phyloP scores from a whole-genome alignment of 64 coral and sea anemone genomes.

The Trachythela sp. region DNA sequence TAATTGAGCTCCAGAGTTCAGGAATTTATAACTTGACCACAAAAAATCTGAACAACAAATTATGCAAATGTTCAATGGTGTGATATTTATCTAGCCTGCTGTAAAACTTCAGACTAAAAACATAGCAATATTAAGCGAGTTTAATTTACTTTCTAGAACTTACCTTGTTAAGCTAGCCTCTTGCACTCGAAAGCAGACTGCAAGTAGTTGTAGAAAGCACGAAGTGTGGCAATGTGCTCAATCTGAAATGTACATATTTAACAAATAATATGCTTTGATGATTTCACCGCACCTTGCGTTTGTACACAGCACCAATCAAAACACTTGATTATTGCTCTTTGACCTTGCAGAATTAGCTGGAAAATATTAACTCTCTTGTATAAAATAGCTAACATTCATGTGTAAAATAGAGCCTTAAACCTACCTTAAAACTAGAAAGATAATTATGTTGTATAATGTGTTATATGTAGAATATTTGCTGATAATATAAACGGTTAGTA shows the following conservation, averaged over 20 bases:
- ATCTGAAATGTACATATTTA: neutral
- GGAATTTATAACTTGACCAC: neutral
- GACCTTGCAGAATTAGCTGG: neutral
- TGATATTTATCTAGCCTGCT: neutral
- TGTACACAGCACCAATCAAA: neutral
- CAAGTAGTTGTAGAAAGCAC: too few relatives aligned
- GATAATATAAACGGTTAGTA: too few relatives aligned
- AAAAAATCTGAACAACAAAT: constrained; percentile 10
- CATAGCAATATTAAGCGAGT: too few relatives aligned
- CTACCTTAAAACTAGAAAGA: too few relatives aligned
- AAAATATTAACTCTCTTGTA: neutral
- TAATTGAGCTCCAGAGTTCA: neutral
- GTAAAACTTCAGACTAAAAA: too few relatives aligned
- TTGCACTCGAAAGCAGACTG: too few relatives aligned
- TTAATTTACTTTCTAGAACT: too few relatives aligned
- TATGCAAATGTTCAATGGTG: neutral
- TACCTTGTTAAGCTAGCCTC: too few relatives aligned
- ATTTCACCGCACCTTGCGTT: neutral
- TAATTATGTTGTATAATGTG: too few relatives aligned
- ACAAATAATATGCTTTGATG: neutral
- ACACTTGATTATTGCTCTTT: neutral
- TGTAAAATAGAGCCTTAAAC: too few relatives aligned
- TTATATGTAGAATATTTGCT: too few relatives aligned
- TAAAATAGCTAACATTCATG: neutral
- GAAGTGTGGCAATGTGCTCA: neutral